Conservation (phyloP, 2,797 vertebrate genomes). For the Molossus molossus region DNA sequence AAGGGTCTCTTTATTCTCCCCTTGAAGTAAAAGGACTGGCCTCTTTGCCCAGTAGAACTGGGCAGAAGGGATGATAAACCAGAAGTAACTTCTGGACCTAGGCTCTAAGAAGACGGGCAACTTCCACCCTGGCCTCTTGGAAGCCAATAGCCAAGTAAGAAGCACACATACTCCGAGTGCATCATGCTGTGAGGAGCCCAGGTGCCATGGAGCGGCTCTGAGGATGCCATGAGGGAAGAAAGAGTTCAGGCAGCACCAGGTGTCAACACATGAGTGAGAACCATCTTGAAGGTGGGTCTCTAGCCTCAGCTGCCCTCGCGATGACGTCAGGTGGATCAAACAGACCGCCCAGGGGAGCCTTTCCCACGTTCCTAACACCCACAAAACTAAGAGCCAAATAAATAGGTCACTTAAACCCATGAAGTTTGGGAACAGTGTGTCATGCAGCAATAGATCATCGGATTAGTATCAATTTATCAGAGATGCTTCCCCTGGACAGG, state of each 20-base stretch:
- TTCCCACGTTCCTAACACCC: background rate
- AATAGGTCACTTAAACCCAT: background rate
- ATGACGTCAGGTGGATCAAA: background rate
- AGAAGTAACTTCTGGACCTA: background rate
- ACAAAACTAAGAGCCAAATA: background rate
- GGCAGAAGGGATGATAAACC: background rate
- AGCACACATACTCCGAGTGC: background rate
- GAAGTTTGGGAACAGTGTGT: background rate
- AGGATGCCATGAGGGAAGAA: background rate
- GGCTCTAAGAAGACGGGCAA: background rate
- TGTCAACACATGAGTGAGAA: background rate
- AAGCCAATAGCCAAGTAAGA: background rate
- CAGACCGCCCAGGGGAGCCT: background rate
- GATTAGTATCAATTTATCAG: background rate
- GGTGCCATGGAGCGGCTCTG: background rate
- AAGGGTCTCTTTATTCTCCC: background rate
- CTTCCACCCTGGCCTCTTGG: background rate
- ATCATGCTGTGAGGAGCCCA: background rate
- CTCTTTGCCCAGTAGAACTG: background rate
- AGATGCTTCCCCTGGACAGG: background rate
- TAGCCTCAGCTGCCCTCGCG: background rate
- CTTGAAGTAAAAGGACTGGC: background rate
- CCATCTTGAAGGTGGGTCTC: rapidly evolving
- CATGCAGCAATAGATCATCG: background rate
- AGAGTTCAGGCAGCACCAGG: too few relatives aligned